These are phyloP conservation scores for Bombus waltoni DNA, from an alignment of 1,140 invertebrate species.

Conservation along the genomic window DNA sequence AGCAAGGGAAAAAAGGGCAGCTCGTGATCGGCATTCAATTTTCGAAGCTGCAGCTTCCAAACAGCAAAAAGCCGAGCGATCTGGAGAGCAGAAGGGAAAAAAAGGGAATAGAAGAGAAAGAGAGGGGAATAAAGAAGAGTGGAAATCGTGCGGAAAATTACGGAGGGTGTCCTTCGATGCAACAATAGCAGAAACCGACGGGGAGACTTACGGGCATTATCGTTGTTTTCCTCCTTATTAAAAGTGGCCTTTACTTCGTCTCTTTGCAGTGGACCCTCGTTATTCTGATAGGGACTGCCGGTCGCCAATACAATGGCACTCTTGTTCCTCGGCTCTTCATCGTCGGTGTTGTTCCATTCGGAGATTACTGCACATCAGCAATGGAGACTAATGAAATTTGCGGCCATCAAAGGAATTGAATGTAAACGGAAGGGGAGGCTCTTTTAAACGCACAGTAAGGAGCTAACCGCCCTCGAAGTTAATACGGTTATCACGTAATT, in stretches of 20 bases:
- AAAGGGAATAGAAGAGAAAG: no score
- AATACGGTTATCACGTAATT: constrained; percentile 4
- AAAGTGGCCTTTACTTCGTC: constrained; percentile 87
- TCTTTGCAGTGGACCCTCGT: constrained; percentile 86
- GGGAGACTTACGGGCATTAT: constrained; percentile 77
- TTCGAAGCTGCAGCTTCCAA: constrained; percentile 14
- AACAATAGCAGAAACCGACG: constrained; percentile 56
- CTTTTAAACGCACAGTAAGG: no score
- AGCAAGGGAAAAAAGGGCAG: background rate
- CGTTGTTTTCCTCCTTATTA: constrained; percentile 82
- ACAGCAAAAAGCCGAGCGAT: background rate
- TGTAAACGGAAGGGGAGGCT: background rate
- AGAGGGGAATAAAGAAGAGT: constrained; percentile 26
- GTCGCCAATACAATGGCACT: constrained; percentile 76
- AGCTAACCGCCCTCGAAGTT: background rate
- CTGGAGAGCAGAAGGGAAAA: background rate
- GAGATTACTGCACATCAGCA: constrained; percentile 83
- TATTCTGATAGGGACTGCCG: constrained; percentile 79
- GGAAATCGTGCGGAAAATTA: constrained; percentile 65
- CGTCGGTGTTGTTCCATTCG: constrained; percentile 87
- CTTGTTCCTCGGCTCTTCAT: constrained; percentile 83
- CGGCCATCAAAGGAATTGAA: constrained; percentile 10
- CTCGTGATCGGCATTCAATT: constrained; percentile 49
- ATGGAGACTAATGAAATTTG: constrained; percentile 62
- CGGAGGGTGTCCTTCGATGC: constrained; percentile 42